Evolutionary conservation across 2,888 invertebrate species (phyloP).

Genomic region (Hyposoter dolosus): DNA sequence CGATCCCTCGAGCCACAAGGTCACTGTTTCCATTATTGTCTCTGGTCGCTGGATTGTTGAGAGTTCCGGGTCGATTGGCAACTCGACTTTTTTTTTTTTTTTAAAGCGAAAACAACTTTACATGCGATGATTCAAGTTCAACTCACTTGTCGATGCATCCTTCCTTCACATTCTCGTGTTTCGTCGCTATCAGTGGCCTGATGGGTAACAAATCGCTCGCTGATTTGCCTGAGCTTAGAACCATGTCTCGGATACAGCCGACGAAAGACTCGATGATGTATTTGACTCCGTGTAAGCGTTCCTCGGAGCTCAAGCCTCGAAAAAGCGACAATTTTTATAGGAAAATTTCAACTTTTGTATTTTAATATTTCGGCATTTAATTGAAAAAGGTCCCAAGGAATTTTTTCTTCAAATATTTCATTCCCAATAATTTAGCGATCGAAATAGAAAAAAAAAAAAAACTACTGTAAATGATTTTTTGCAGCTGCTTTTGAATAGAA

Average conservation of each 20-base stretch:
- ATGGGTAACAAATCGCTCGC: conserved; percentile 93
- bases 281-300: conserved; percentile 94
- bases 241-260: conserved; percentile 95
- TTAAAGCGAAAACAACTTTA: background rate
- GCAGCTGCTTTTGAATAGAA: background rate
- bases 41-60: background rate
- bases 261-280: conserved; percentile 97
- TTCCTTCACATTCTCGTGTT: conserved; percentile 95
- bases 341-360: background rate
- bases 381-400: background rate
- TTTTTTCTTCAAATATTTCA: background rate
- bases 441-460: background rate
- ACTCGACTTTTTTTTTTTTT: background rate
- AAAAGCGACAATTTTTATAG: background rate
- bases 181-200: conserved; percentile 93
- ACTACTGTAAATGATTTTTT: background rate
- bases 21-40: background rate
- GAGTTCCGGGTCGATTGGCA: too few relatives aligned
- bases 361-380: background rate
- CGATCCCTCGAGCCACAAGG: background rate
- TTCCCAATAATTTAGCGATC: background rate
- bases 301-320: conserved; percentile 91
- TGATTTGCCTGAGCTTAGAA: conserved; percentile 93
- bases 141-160: conserved; percentile 92
- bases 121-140: background rate